These are phyloP conservation scores for Megaceryle alcyon DNA, from an alignment of 2,797 vertebrate genomes.

Conservation along the genomic window DNA sequence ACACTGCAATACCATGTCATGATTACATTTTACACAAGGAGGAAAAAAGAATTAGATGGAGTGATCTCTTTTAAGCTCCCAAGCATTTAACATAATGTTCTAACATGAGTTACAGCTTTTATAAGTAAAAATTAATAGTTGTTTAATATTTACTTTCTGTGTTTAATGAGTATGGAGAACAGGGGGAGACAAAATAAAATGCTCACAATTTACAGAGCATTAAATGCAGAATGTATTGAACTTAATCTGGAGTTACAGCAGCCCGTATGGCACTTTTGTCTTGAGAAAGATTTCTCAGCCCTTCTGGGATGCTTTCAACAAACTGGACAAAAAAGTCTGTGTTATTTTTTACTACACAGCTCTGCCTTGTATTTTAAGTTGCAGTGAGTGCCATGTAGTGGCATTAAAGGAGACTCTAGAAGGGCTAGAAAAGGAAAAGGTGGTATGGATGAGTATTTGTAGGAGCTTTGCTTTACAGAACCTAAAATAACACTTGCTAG, in stretches of 20 bases:
- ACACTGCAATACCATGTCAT: neutral
- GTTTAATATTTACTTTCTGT: neutral
- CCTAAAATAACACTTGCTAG: neutral
- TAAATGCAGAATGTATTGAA: neutral
- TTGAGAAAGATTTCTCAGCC: neutral
- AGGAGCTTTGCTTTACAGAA: neutral
- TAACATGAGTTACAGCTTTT: neutral
- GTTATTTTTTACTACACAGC: neutral
- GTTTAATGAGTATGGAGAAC: neutral
- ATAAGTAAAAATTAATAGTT: neutral
- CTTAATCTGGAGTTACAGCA: neutral
- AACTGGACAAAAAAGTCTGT: neutral
- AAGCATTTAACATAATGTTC: neutral
- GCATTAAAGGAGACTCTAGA: neutral
- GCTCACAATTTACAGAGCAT: neutral
- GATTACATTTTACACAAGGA: constrained; percentile 3
- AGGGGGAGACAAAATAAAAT: neutral
- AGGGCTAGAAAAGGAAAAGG: neutral
- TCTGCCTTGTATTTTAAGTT: neutral
- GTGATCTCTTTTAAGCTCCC: neutral
- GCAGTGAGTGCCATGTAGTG: neutral
- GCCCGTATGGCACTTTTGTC: neutral
- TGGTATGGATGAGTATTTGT: neutral
- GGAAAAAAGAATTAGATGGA: neutral
- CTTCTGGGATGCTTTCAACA: neutral